These are phyloP conservation scores for Diaprepes abbreviatus DNA, from an alignment of 2,888 invertebrate species.

Conservation along the genomic window DNA sequence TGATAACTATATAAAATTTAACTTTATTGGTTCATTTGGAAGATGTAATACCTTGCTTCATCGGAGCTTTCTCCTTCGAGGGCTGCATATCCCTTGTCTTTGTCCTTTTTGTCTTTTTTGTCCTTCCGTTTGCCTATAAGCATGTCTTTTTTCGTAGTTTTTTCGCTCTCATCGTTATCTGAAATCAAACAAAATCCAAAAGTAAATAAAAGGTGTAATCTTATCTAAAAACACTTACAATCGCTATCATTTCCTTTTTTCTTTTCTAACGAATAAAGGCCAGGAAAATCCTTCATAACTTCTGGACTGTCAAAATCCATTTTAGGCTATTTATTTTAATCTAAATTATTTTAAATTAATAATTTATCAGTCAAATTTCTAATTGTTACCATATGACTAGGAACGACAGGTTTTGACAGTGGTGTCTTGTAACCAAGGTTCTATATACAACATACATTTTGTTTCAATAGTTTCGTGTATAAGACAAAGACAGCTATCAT, in stretches of 20 bases:
- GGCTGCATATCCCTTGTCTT: conserved; percentile 92
- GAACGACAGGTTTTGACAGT: too few species aligned
- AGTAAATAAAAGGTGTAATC: conserved; percentile 41
- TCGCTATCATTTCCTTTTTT: conserved; percentile 84
- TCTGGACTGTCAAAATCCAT: conserved; percentile 92
- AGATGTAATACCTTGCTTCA: conserved; percentile 75
- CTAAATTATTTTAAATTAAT: neutral
- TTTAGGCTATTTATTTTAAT: conserved; percentile 31
- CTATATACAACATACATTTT: too few species aligned
- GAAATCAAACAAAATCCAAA: conserved; percentile 52
- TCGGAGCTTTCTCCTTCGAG: conserved; percentile 94
- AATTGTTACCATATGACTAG: neutral
- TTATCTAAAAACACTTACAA: conserved; percentile 70
- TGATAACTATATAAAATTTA: neutral
- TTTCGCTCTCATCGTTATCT: conserved; percentile 89
- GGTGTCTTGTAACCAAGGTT: too few species aligned
- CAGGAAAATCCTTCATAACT: conserved; percentile 91
- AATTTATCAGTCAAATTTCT: neutral
- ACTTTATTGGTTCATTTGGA: too few species aligned
- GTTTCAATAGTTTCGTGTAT: too few species aligned
- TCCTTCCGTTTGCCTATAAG: conserved; percentile 85
- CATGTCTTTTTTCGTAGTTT: conserved; percentile 83
- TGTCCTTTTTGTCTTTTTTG: conserved; percentile 88
- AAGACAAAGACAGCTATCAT: too few species aligned
- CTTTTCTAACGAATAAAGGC: conserved; percentile 86